Conservation (phyloP, 35 echinoderm and acorn worm genomes). For the Apostichopus parvimensis region DNA sequence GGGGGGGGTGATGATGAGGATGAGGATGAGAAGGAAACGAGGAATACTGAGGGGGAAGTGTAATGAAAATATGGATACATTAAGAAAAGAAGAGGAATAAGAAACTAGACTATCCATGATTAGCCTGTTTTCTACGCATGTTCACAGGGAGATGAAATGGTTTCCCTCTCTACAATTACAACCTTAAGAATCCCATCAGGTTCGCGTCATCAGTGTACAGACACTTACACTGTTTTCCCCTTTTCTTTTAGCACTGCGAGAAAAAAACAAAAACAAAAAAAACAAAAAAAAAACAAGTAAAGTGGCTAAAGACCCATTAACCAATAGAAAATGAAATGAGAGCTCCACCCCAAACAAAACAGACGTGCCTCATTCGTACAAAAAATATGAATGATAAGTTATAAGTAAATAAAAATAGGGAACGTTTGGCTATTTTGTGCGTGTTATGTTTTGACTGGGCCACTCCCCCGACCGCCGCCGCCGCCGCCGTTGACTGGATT, state of each 20-base stretch:
- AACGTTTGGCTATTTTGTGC: conserved; percentile 31
- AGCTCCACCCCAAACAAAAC: conserved; percentile 56
- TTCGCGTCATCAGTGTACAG: not conserved
- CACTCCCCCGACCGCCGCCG: conserved; percentile 39
- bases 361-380: conserved; percentile 44
- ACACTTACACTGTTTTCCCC: not conserved
- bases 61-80: too few species aligned
- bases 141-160: not conserved
- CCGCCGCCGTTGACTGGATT: conserved; percentile 25
- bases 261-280: not conserved
- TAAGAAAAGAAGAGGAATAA: too few species aligned
- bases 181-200: not conserved
- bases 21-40: too few species aligned
- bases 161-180: not conserved
- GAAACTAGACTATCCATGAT: not conserved
- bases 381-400: conserved; percentile 51
- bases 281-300: not conserved
- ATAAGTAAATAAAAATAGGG: conserved; percentile 30
- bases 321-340: conserved; percentile 56
- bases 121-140: conserved; percentile 19
- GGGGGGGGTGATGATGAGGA: too few species aligned
- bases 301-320: conserved; percentile 55
- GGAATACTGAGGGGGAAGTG: too few species aligned
- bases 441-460: conserved; percentile 42
- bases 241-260: not conserved